These are phyloP conservation scores for Corydoras sp. DNA, from an alignment of 2,113 vertebrate species.

Conservation along the genomic window DNA sequence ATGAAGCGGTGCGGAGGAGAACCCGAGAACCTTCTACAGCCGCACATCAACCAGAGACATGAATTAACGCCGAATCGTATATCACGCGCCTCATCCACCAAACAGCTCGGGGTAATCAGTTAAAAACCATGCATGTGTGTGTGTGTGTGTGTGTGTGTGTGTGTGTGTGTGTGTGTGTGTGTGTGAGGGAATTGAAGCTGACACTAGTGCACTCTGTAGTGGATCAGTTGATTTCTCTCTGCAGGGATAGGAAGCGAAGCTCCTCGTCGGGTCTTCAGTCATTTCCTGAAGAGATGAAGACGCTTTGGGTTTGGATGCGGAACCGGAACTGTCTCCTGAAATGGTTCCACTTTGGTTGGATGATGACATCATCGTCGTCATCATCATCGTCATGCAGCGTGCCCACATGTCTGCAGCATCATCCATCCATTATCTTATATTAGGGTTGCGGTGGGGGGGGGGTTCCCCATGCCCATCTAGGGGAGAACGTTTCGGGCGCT, in stretches of 20 bases:
- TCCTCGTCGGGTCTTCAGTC: slow-evolving; percentile 51
- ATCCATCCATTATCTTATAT: no score
- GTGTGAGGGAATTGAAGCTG: slow-evolving; percentile 50
- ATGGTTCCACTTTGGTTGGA: no score
- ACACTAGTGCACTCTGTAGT: slow-evolving; percentile 50
- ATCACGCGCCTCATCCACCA: slow-evolving; percentile 33
- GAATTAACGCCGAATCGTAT: slow-evolving; percentile 31
- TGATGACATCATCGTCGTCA: no score
- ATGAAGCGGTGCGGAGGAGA: slow-evolving; percentile 27
- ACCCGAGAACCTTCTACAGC: slow-evolving; percentile 22
- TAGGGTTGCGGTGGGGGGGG: no score
- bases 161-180: slow-evolving; percentile 41
- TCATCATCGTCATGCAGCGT: no score
- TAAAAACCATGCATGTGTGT: slow-evolving; percentile 31
- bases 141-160: slow-evolving; percentile 24
- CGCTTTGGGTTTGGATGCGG: slow-evolving; percentile 45
- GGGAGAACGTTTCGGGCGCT: no score
- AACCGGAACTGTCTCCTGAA: no score
- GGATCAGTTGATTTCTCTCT: slow-evolving; percentile 52
- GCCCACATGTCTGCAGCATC: no score
- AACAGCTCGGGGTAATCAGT: slow-evolving; percentile 38
- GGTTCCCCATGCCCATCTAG: no score
- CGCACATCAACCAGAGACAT: slow-evolving; percentile 31
- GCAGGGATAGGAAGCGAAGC: slow-evolving; percentile 47
- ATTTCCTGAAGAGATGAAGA: slow-evolving; percentile 48